Conservation (phyloP, 1,140 invertebrate species). For the Aporrectodea caliginosa region DNA sequence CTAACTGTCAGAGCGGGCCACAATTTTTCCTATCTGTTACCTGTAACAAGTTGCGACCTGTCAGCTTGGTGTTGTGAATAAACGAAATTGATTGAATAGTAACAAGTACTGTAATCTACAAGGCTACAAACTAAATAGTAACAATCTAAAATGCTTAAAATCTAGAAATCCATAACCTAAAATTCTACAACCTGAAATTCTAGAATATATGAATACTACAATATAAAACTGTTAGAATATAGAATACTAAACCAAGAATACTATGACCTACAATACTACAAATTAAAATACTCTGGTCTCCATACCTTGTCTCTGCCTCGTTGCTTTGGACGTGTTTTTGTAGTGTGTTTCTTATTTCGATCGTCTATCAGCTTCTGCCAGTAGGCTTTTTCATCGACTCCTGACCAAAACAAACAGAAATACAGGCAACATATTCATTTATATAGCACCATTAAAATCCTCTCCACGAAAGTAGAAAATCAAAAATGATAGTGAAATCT, state of each 20-base stretch:
- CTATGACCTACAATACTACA: background rate
- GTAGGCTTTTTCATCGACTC: slow-evolving; percentile 45
- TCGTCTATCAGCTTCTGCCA: slow-evolving; percentile 47
- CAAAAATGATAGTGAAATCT: background rate
- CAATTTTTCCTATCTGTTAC: no score
- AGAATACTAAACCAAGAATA: background rate
- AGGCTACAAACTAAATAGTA: no score
- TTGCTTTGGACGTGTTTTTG: slow-evolving; percentile 38
- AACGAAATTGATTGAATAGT: no score
- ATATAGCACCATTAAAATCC: slow-evolving; percentile 35
- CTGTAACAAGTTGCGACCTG: no score
- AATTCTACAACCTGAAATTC: background rate
- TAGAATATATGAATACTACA: background rate
- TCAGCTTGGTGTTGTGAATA: no score
- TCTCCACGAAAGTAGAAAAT: slow-evolving; percentile 42
- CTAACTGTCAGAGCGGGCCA: no score
- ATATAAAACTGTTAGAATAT: background rate
- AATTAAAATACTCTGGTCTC: background rate
- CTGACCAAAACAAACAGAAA: slow-evolving; percentile 39
- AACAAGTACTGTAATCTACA: no score
- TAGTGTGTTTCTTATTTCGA: slow-evolving; percentile 40
- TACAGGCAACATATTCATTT: no score
- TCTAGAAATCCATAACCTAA: no score
- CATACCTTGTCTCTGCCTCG: slow-evolving; percentile 45
- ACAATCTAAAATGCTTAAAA: no score